Conservation (phyloP, 2,113 vertebrate species). For the Tachysurus fulvidraco region DNA sequence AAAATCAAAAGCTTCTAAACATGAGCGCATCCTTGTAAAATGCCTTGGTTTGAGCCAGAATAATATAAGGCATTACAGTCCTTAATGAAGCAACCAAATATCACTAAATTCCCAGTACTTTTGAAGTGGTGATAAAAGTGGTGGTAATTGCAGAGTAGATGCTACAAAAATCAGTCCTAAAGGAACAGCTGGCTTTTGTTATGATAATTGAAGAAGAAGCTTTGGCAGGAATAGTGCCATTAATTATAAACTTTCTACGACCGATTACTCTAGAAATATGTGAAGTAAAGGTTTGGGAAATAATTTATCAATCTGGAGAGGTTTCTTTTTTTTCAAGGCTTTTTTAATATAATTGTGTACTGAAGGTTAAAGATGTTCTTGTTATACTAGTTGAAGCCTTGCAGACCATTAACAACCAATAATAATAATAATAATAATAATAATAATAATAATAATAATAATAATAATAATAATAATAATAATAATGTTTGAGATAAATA, state of each 20-base stretch:
- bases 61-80: not conserved
- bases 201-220: not conserved
- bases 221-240: conserved; percentile 18
- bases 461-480: not conserved
- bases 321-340: not conserved
- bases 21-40: not conserved
- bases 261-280: not conserved
- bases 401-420: not conserved
- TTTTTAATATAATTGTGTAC: not conserved
- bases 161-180: conserved; percentile 12
- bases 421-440: not conserved
- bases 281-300: not conserved
- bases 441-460: conserved; percentile 14
- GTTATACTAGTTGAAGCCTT: not conserved
- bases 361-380: not conserved
- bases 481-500: not conserved
- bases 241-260: conserved; percentile 5
- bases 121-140: conserved; percentile 2
- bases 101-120: not conserved
- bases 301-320: not conserved
- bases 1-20: not conserved
- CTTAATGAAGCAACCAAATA: conserved; percentile 1
- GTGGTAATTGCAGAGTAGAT: conserved; percentile 5
- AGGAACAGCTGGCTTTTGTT: conserved; percentile 18
- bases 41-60: not conserved